Evolutionary conservation across 1,140 invertebrate genomes (phyloP).

Genomic region (Paraescarpia echinospica): DNA sequence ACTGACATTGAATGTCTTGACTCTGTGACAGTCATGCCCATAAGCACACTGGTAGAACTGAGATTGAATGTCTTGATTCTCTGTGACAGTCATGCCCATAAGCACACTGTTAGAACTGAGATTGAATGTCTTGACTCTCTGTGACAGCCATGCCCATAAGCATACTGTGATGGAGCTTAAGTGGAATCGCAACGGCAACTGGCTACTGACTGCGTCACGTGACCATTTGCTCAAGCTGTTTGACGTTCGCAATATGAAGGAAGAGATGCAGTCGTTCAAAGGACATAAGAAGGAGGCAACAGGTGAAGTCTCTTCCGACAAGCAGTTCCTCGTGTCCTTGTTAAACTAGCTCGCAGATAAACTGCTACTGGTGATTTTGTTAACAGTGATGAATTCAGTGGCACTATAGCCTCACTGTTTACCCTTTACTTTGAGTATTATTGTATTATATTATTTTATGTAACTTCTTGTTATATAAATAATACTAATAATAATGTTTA

Average conservation of each 20-base stretch:
- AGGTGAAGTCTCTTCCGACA: constrained; percentile 59
- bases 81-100: too few relatives aligned
- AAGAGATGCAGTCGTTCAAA: constrained; percentile 93
- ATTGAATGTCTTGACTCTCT: not conserved
- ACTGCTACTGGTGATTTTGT: not conserved
- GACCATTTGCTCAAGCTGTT: constrained; percentile 98
- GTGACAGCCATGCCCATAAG: constrained; percentile 90
- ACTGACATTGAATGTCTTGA: too few relatives aligned
- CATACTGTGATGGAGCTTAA: constrained; percentile 98
- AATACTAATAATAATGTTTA: not conserved
- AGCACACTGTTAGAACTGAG: constrained; percentile 52
- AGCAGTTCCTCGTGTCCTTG: not conserved
- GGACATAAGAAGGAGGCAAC: constrained; percentile 99
- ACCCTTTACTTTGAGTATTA: not conserved
- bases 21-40: too few relatives aligned
- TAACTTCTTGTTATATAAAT: not conserved
- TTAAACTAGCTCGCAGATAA: not conserved
- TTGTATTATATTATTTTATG: not conserved
- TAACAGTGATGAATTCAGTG: not conserved
- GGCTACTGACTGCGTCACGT: constrained; percentile 96
- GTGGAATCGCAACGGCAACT: constrained; percentile 99
- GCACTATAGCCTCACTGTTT: not conserved
- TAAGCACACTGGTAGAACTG: too few relatives aligned
- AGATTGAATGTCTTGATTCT: not conserved
- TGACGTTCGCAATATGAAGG: constrained; percentile 89